These are phyloP conservation scores for Ptyas mucosa DNA, from an alignment of 2,113 vertebrate genomes.

Conservation along the genomic window DNA sequence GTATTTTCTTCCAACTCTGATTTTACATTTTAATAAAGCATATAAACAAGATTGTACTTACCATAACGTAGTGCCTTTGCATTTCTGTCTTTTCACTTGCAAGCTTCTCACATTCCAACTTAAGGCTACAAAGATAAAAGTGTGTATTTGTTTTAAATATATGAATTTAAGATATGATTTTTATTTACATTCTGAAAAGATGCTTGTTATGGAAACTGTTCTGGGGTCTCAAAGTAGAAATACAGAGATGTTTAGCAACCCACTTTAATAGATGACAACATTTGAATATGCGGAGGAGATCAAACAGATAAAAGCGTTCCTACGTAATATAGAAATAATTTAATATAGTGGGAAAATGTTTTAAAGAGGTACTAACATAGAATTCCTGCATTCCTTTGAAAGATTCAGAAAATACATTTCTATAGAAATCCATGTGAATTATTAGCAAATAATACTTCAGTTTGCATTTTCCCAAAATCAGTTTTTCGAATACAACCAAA, in stretches of 20 bases:
- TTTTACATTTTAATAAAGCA: neutral
- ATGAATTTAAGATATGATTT: slow-evolving; percentile 61
- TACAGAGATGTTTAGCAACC: slow-evolving; percentile 30
- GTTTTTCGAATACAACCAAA: neutral
- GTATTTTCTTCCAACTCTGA: neutral
- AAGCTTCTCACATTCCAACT: slow-evolving; percentile 97
- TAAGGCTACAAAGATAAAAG: slow-evolving; percentile 79
- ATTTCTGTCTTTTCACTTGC: slow-evolving; percentile 97
- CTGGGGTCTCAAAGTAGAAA: slow-evolving; percentile 44
- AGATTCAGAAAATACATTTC: neutral
- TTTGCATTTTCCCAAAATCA: neutral
- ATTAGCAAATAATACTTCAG: neutral
- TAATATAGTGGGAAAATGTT: neutral
- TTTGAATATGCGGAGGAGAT: slow-evolving; percentile 10
- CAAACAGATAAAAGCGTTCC: slow-evolving; percentile 13
- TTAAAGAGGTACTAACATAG: neutral
- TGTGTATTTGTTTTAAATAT: slow-evolving; percentile 67
- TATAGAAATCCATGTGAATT: neutral
- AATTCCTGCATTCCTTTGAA: neutral
- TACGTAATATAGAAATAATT: neutral
- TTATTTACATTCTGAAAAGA: slow-evolving; percentile 63
- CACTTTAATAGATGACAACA: slow-evolving; percentile 21
- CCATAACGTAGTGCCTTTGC: slow-evolving; percentile 98
- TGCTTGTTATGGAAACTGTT: too few relatives aligned
- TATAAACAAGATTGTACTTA: slow-evolving; percentile 65